Evolutionary conservation across 2,113 vertebrate species (phyloP).

Genomic region (Tetraodon nigroviridis): DNA sequence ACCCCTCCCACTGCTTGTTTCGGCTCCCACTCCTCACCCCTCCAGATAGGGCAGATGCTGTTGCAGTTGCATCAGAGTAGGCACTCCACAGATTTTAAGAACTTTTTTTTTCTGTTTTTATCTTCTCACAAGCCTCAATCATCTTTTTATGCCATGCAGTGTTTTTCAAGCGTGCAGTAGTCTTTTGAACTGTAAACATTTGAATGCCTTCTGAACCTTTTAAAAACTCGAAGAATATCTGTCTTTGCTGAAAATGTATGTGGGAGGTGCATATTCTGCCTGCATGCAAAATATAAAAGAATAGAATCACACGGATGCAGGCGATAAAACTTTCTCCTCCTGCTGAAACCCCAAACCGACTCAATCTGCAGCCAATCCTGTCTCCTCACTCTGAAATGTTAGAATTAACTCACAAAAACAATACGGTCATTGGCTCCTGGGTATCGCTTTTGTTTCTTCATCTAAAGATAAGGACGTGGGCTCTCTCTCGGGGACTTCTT

Average conservation of each 20-base stretch:
- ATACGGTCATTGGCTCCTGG: slow-evolving; percentile 11
- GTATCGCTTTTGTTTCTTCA: slow-evolving; percentile 63
- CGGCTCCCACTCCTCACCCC: slow-evolving; percentile 25
- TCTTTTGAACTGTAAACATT: slow-evolving; percentile 29
- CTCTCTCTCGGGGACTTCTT: slow-evolving; percentile 56
- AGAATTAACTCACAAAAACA: not conserved
- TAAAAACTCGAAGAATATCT: slow-evolving; percentile 20
- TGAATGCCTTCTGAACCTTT: slow-evolving; percentile 25
- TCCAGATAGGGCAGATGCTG: slow-evolving; percentile 34
- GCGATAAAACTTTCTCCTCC: too few species aligned
- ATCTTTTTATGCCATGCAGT: slow-evolving; percentile 25
- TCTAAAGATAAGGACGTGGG: slow-evolving; percentile 69
- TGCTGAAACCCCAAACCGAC: too few species aligned
- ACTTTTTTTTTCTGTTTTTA: slow-evolving; percentile 4
- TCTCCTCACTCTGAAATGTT: not conserved
- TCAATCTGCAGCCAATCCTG: not conserved
- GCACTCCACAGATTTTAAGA: slow-evolving; percentile 28
- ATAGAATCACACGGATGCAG: too few species aligned
- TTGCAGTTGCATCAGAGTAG: slow-evolving; percentile 32
- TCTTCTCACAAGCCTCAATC: slow-evolving; percentile 44
- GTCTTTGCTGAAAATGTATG: not conserved
- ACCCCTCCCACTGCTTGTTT: slow-evolving; percentile 14
- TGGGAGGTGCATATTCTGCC: not conserved
- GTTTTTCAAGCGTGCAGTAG: slow-evolving; percentile 12
- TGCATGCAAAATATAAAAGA: not conserved